Evolutionary conservation across 2,888 invertebrate genomes (phyloP).

Genomic region (Drosophila tanythrix): DNA sequence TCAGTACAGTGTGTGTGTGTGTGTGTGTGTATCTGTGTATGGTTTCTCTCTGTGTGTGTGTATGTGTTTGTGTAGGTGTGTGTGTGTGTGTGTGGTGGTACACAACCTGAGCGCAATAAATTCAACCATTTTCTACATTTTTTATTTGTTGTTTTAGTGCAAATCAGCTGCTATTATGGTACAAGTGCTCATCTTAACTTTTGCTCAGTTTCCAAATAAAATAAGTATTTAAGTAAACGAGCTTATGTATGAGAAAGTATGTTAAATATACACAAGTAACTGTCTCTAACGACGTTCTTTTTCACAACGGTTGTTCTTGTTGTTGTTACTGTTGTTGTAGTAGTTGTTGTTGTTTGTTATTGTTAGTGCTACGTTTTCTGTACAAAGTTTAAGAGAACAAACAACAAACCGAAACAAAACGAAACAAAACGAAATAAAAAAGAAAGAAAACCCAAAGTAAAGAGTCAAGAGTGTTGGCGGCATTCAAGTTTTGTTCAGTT

Average conservation of each 20-base stretch:
- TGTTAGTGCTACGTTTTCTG: constrained; percentile 72
- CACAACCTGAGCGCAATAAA: constrained; percentile 77
- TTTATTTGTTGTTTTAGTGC: constrained; percentile 51
- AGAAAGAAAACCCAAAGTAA: constrained; percentile 32
- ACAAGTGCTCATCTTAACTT: constrained; percentile 79
- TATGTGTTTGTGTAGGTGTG: background rate
- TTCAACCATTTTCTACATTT: constrained; percentile 65
- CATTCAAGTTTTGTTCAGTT: constrained; percentile 59
- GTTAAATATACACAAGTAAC: constrained; percentile 48
- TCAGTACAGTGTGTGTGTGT: constrained; percentile 23
- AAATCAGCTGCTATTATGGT: constrained; percentile 75
- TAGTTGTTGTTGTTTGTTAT: constrained; percentile 4
- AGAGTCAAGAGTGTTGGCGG: constrained; percentile 60
- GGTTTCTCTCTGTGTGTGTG: constrained; percentile 4
- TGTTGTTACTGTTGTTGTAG: constrained; percentile 11
- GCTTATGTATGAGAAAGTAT: constrained; percentile 41
- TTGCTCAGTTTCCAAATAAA: constrained; percentile 54
- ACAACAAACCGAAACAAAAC: constrained; percentile 40
- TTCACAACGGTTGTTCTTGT: constrained; percentile 55
- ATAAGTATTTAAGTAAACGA: constrained; percentile 34
- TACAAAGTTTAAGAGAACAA: constrained; percentile 58
- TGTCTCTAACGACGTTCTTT: constrained; percentile 67
- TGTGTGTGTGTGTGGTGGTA: constrained; percentile 49
- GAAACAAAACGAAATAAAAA: constrained; percentile 32
- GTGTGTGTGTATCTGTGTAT: constrained; percentile 16